Evolutionary conservation across 2,797 vertebrate species (phyloP), one percentile per base, ranked within the genome.

Genomic region (Chlorospingus semifuscus): DNA sequence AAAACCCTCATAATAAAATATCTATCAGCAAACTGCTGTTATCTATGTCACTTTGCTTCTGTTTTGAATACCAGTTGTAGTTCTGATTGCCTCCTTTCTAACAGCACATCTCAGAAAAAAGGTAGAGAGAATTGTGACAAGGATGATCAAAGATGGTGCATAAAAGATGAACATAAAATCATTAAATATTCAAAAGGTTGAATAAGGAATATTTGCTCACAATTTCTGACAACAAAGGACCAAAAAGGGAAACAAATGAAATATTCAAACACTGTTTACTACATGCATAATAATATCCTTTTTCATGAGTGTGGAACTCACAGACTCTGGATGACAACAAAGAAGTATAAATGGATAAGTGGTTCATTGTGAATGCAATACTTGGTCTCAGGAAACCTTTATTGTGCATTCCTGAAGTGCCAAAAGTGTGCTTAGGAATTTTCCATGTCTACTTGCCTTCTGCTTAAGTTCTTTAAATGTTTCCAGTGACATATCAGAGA

Each of bases 141-240:
- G 39, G 36, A 55, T 4, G 18, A 93, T 94, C 63, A 93, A 93
- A 94, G 65, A 55, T 32, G 20, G 30, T 14, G 29, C 77, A 56
- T 64, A 50, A 95, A 91, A 86, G 41, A 83, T 46, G 53, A 95
- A 76, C 16, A 42, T 15, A 57, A 88, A 81, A 61, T 68, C 49
- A 90, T 93, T 68, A 93, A 93, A 83, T 47, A 86, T 94, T 95
- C n/a, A 83, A 69, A 77, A 92, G 60, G 11, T 26, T 79, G 57
- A 89, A 71, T 63, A 83, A 74, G 30, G 27, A 91, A 47, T 89
- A 85, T 89, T 95, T 93, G 47, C 26, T 87, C 49, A 87, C 52
- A 83, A 36, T 10, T 50, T 91, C 52, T 72, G 52, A 52, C 55
- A 92, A 87, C 46, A 84, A 72, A 72, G 27, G 20, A 84, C 52